Evolutionary conservation across 1,140 invertebrate species (phyloP).

Genomic region (Dendroctonus valens): DNA sequence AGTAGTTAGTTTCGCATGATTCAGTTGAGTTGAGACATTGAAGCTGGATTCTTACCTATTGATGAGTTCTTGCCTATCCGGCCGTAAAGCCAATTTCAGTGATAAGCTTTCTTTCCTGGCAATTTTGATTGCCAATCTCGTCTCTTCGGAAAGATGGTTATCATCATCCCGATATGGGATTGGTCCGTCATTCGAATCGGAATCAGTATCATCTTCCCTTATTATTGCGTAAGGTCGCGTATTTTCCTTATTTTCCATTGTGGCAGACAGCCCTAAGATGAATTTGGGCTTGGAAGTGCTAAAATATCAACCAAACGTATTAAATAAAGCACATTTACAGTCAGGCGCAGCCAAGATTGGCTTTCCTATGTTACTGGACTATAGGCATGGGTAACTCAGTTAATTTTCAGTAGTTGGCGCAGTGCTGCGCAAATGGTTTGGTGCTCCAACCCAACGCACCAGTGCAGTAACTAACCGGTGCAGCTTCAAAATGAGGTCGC

Average conservation of each 20-base stretch:
- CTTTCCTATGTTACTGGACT: no score
- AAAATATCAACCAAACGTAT: conserved; percentile 15
- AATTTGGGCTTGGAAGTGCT: conserved; percentile 75
- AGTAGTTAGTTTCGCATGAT: no score
- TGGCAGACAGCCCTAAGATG: conserved; percentile 64
- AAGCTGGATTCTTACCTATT: conserved; percentile 54
- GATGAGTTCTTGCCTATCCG: conserved; percentile 90
- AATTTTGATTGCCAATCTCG: conserved; percentile 82
- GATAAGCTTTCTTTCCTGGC: conserved; percentile 95
- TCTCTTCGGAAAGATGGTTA: conserved; percentile 46
- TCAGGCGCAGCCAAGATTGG: no score
- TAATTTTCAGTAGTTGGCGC: no score
- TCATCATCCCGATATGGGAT: conserved; percentile 53
- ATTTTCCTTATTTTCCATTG: conserved; percentile 83
- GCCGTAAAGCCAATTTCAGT: conserved; percentile 86
- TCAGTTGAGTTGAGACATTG: no score
- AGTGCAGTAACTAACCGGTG: no score
- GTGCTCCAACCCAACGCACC: no score
- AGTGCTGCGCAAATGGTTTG: no score
- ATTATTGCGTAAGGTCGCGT: conserved; percentile 67
- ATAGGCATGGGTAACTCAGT: no score
- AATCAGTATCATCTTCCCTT: conserved; percentile 68
- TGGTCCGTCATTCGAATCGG: conserved; percentile 66
- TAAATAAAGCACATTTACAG: no score
- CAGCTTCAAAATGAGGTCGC: no score